phyloP scores from a whole-genome alignment of 2,797 vertebrate genomes.

The Argentina silus region DNA sequence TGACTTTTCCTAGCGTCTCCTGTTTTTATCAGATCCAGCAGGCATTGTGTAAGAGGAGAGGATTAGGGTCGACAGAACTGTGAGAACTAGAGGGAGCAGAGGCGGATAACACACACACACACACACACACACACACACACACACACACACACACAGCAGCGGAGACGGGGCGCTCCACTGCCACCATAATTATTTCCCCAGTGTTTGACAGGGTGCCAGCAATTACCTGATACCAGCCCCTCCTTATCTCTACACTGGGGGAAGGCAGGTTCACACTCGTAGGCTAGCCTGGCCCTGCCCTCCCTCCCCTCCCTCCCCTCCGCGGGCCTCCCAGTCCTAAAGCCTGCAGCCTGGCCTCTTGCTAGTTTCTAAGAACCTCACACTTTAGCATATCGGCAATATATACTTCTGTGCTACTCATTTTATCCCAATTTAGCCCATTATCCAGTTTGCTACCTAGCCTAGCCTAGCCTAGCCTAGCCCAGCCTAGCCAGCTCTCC shows the following conservation, averaged over 20 bases:
- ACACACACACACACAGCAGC: conserved; percentile 10
- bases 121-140: conserved; percentile 19
- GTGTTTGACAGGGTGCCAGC: conserved; percentile 46
- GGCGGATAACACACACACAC: conserved; percentile 7
- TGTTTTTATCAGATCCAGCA: conserved; percentile 58
- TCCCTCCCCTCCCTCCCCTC: not conserved
- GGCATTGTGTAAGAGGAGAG: conserved; percentile 54
- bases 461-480: too few species aligned
- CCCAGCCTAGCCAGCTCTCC: too few species aligned
- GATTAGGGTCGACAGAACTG: conserved; percentile 50
- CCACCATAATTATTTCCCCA: not conserved
- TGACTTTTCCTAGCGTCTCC: conserved; percentile 20
- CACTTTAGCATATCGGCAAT: too few species aligned
- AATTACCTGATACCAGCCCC: conserved; percentile 76
- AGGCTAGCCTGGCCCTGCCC: conserved; percentile 25
- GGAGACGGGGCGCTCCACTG: conserved; percentile 36
- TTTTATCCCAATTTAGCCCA: too few species aligned
- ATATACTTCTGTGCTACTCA: too few species aligned
- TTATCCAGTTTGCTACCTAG: too few species aligned
- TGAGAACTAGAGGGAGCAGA: conserved; percentile 38
- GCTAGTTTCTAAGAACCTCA: too few species aligned
- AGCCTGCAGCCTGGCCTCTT: too few species aligned
- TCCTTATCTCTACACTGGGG: conserved; percentile 60
- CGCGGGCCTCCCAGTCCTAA: too few species aligned
- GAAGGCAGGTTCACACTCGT: conserved; percentile 70